Base-by-base conservation (phyloP, 2,888 invertebrate species). In the Eilema sororculum region DNA sequence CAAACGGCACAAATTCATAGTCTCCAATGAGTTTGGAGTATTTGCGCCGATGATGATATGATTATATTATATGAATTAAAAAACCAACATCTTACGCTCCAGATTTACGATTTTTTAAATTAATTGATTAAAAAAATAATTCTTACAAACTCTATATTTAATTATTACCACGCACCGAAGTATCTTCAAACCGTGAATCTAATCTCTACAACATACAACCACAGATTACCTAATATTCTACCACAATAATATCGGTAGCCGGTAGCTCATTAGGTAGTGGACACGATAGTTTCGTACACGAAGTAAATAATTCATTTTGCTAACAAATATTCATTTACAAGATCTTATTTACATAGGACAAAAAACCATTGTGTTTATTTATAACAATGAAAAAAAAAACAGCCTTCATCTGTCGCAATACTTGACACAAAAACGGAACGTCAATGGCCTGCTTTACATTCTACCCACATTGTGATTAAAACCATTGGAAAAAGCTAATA, bases 401-500 rank as follows among this genome's bases (percentile, higher is more conserved):
- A 64, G 28, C 75, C 71, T 77, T 77, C 60, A 66, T 25, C 20
- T 65, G 66, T 69, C 65, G 67, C 69, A 69, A 75, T n/a, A 22
- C 63, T 66, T 64, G 67, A 66, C 68, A 70, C 61, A 71, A 63
- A 74, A 64, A 67, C 69, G 73, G 57, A 67, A 24, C 56, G 61
- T 56, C 24, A 73, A 75, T 70, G 62, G 75, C 71, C 62, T 46
- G 65, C 77, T 56, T 73, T 82, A 80, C 28, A 30, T 61, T 37
- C 73, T 78, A 81, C 81, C 80, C 73, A 69, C 80, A 71, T 68
- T 46, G 25, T 68, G 52, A 20, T 60, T 46, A 61, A 74, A 65
- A 78, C 72, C 67, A 68, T 30, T 67, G 59, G 52, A 66, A 67
- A 71, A 62, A 67, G 62, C 68, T 62, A 69, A 65, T 73, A 9